Evolutionary conservation across 2,113 vertebrate genomes (phyloP).

Genomic region (Galemys pyrenaicus): DNA sequence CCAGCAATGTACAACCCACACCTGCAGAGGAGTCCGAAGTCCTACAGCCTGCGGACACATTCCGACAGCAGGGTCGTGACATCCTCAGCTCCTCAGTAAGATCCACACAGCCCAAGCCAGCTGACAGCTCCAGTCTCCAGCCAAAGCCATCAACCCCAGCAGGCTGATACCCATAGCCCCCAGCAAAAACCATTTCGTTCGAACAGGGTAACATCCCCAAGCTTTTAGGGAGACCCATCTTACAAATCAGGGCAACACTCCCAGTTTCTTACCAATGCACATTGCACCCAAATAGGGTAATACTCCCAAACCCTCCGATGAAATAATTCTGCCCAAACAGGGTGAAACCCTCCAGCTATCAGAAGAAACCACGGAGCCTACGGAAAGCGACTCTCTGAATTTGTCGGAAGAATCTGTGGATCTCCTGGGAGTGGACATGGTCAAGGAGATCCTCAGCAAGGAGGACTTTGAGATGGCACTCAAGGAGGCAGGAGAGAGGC

Average conservation of each 20-base stretch:
- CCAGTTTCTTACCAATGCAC: not conserved
- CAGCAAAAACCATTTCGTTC: not conserved
- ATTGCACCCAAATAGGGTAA: accelerated
- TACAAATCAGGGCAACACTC: accelerated
- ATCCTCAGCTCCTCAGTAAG: not conserved
- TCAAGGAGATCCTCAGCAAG: constrained; percentile 51
- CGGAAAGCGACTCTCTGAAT: not conserved
- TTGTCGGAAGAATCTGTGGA: not conserved
- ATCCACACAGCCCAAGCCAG: not conserved
- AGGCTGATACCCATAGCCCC: accelerated
- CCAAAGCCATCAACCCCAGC: not conserved
- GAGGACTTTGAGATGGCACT: constrained; percentile 47
- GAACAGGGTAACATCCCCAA: not conserved
- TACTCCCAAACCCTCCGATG: not conserved
- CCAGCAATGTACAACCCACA: not conserved
- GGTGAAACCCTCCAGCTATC: not conserved
- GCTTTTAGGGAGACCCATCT: not conserved
- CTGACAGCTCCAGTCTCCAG: not conserved
- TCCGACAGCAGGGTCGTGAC: not conserved
- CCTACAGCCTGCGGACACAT: not conserved
- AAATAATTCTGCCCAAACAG: not conserved
- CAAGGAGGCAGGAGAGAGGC: constrained; percentile 51
- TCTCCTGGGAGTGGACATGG: not conserved
- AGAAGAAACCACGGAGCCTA: not conserved
- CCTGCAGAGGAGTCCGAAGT: not conserved